A percentile compares a stretch with the other conserved stretches of the same genome.
Conservation (phyloP, 2,113 vertebrate species). For the Poeciliopsis prolifica region DNA sequence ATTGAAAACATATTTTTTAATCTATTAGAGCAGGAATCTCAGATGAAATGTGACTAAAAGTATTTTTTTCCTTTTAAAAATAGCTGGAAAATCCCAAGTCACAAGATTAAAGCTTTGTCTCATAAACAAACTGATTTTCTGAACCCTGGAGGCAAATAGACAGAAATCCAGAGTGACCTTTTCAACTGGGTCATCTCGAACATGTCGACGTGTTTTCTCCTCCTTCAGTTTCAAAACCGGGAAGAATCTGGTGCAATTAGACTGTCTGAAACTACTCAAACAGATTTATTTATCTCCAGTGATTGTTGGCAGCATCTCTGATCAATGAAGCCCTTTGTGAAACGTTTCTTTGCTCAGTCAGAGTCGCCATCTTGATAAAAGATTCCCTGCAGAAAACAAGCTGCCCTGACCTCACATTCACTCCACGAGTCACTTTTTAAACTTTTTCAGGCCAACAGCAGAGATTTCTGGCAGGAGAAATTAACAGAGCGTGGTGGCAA, state of each 20-base stretch:
- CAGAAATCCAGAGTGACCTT: constrained; percentile 2
- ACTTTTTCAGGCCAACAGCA: constrained; percentile 9
- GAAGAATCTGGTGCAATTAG: not conserved
- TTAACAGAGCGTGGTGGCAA: not conserved
- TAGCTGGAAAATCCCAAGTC: constrained; percentile 12
- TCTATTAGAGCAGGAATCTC: not conserved
- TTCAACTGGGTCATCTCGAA: not conserved
- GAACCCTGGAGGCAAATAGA: not conserved
- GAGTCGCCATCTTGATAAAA: constrained; percentile 30
- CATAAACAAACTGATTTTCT: not conserved
- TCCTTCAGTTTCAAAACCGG: not conserved
- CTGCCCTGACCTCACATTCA: constrained; percentile 8
- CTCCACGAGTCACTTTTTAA: constrained; percentile 22
- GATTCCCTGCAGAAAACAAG: constrained; percentile 22
- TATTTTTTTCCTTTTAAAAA: not conserved
- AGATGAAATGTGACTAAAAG: not conserved
- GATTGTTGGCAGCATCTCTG: not conserved
- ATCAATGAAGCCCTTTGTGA: constrained; percentile 15
- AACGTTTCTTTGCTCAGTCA: constrained; percentile 56
- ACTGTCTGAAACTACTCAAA: not conserved
- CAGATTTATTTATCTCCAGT: not conserved
- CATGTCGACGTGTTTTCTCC: not conserved
- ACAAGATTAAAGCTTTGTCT: constrained; percentile 7
- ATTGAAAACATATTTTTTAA: not conserved
- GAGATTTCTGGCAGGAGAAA: not conserved